phyloP scores from a whole-genome alignment of 2,797 vertebrate species.

The Anguilla anguilla region DNA sequence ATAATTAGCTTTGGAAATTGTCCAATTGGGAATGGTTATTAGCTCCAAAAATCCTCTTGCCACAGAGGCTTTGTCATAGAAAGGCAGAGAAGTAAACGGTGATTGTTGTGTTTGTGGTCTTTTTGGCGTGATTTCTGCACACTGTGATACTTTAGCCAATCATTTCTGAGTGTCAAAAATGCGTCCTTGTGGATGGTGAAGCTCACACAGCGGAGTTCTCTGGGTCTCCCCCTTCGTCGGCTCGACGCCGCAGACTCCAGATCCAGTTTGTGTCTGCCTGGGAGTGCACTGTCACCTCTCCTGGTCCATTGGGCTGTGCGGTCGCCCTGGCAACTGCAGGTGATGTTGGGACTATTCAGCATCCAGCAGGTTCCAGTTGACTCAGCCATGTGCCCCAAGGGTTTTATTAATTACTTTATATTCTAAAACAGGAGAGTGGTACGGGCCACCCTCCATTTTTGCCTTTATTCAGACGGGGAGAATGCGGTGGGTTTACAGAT shows the following conservation, averaged over 20 bases:
- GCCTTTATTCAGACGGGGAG: too few species aligned
- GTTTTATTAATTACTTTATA: too few species aligned
- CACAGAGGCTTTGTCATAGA: background rate
- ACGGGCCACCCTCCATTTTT: too few species aligned
- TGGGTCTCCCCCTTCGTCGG: background rate
- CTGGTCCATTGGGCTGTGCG: background rate
- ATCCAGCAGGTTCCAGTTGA: background rate
- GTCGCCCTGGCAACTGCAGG: background rate
- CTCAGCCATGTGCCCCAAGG: background rate
- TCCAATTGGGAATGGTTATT: background rate
- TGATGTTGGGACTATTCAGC: background rate
- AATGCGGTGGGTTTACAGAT: too few species aligned
- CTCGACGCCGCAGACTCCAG: background rate
- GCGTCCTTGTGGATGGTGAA: background rate
- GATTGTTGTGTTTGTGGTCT: background rate
- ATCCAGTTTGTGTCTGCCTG: background rate
- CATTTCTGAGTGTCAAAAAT: background rate
- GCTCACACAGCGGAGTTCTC: background rate
- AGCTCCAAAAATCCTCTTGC: background rate
- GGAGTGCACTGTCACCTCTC: background rate
- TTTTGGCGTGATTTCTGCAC: background rate
- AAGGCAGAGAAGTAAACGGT: background rate
- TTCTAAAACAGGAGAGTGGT: too few species aligned
- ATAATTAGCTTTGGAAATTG: background rate
- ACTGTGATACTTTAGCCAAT: background rate